phyloP scores from a whole-genome alignment of 2,797 vertebrate species.

The Hafferia zeledoni region DNA sequence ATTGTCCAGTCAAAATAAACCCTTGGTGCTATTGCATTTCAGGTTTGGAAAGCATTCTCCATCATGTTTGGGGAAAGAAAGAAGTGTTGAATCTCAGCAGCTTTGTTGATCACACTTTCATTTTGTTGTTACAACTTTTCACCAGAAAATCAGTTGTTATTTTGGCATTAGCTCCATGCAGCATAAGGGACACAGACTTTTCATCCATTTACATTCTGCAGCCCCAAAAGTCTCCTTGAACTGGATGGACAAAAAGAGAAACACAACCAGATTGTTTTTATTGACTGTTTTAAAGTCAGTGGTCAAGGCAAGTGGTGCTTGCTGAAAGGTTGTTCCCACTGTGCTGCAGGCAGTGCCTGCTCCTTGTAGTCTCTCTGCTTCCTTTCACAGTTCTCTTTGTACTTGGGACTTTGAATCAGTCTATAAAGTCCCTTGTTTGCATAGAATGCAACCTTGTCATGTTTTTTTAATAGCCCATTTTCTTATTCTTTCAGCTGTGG shows the following conservation, averaged over 20 bases:
- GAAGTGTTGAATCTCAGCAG: not conserved
- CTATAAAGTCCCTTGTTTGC: not conserved
- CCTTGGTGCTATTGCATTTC: not conserved
- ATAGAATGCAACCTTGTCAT: not conserved
- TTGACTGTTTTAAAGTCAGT: not conserved
- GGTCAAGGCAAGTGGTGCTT: not conserved
- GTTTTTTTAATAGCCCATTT: not conserved
- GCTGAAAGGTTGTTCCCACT: not conserved
- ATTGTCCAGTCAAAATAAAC: conserved; percentile 45
- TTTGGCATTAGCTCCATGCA: not conserved
- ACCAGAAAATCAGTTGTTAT: not conserved
- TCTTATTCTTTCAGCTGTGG: not conserved
- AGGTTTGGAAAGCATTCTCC: not conserved
- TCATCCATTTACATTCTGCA: not conserved
- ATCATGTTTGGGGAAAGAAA: not conserved
- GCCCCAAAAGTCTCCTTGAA: not conserved
- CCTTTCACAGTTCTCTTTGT: not conserved
- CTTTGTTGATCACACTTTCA: not conserved
- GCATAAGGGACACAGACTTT: not conserved
- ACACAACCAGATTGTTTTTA: not conserved
- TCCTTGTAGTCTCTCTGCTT: rapidly evolving
- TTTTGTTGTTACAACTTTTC: not conserved
- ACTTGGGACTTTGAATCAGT: not conserved
- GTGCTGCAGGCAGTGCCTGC: not conserved
- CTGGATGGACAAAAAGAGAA: not conserved